A percentile compares a stretch with the other conserved stretches of the same genome.
phyloP scores from a whole-genome alignment of 1,140 invertebrate species.

The Trichogramma pretiosum region DNA sequence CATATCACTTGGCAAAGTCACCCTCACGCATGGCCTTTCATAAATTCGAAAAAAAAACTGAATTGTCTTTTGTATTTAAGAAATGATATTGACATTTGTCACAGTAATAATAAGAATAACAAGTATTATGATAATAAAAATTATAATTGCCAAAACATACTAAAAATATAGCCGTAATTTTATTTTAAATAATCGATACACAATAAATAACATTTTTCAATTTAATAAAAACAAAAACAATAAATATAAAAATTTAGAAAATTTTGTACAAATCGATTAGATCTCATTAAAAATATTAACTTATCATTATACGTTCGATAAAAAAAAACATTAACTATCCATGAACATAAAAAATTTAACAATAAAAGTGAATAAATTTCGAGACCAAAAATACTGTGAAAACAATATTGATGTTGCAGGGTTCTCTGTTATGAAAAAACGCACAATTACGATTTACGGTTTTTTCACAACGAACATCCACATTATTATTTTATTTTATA shows the following conservation, averaged over 20 bases:
- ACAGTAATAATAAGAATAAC: too few relatives aligned
- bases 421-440: neutral
- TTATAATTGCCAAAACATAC: too few relatives aligned
- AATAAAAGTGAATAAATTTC: neutral
- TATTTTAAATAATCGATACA: conserved; percentile 12
- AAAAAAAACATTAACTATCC: neutral
- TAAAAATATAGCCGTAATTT: conserved; percentile 16
- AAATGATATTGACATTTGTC: too few relatives aligned
- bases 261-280: conserved; percentile 15
- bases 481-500: conserved; percentile 1
- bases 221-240: conserved; percentile 7
- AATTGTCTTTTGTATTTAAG: neutral
- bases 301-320: conserved; percentile 8
- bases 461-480: conserved; percentile 8
- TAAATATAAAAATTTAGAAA: conserved; percentile 6
- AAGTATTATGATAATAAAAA: too few relatives aligned
- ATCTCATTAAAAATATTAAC: conserved; percentile 11
- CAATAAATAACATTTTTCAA: conserved; percentile 11
- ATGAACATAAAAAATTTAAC: conserved; percentile 3
- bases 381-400: conserved; percentile 2
- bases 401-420: neutral
- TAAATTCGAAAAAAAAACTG: too few relatives aligned
- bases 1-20: too few relatives aligned
- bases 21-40: too few relatives aligned
- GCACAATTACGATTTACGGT: too few relatives aligned